Conservation (phyloP, 2,797 vertebrate species). For the Acrossocheilus fasciatus region DNA sequence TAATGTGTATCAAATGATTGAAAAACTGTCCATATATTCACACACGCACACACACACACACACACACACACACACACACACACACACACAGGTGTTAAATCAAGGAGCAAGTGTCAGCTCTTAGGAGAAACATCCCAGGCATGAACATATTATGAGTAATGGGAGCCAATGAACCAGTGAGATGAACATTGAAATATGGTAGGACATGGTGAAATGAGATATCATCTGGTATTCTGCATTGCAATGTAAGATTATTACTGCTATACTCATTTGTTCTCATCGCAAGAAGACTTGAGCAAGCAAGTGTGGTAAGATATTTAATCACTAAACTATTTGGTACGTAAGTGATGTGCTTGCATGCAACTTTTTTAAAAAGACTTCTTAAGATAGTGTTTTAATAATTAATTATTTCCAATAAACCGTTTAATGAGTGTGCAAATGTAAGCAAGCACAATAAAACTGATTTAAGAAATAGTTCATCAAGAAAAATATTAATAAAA, state of each 20-base stretch:
- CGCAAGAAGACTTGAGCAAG: not conserved
- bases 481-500: not conserved
- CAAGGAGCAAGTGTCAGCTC: conserved; percentile 34
- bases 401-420: not conserved
- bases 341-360: not conserved
- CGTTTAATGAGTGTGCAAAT: not conserved
- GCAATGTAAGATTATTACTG: not conserved
- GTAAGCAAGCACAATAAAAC: not conserved
- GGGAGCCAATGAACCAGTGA: conserved; percentile 19
- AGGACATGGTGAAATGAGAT: conserved; percentile 4
- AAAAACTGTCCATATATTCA: conserved; percentile 46
- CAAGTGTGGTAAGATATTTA: not conserved
- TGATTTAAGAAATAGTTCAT: not conserved
- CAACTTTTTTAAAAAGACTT: not conserved
- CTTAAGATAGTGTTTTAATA: not conserved
- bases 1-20: conserved; percentile 47
- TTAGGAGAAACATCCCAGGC: conserved; percentile 24
- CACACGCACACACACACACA: not conserved
- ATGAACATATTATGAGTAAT: conserved; percentile 33
- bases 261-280: not conserved
- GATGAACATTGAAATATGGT: conserved; percentile 10
- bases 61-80: too few relatives aligned
- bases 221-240: not conserved
- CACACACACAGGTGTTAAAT: conserved; percentile 33
- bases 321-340: not conserved